Conservation (phyloP, 2,888 invertebrate genomes). For the Tipula helvola region DNA sequence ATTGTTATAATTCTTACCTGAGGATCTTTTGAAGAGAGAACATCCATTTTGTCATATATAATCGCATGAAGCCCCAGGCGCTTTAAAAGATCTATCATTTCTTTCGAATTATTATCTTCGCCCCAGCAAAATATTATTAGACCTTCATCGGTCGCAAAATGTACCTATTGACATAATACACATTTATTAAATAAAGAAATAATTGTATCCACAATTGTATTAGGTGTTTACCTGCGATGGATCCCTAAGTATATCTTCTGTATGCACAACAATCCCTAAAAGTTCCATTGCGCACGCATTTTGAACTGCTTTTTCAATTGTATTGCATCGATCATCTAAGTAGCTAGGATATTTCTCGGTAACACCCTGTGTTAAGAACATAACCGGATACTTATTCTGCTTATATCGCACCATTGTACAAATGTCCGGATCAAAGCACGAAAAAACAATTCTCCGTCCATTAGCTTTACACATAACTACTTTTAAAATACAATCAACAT, state of each 20-base stretch:
- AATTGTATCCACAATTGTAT: neutral
- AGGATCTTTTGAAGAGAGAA: conserved; percentile 30
- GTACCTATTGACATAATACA: conserved; percentile 29
- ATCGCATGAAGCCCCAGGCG: conserved; percentile 87
- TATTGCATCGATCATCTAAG: conserved; percentile 69
- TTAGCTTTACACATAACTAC: conserved; percentile 70
- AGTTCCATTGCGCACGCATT: conserved; percentile 72
- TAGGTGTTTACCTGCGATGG: conserved; percentile 49
- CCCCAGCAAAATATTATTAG: conserved; percentile 96
- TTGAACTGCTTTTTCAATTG: conserved; percentile 68
- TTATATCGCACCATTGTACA: conserved; percentile 87
- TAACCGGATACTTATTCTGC: conserved; percentile 93
- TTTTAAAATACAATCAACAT: conserved; percentile 76
- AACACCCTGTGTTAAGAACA: conserved; percentile 80
- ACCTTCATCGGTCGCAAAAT: conserved; percentile 69
- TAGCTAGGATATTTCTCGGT: conserved; percentile 63
- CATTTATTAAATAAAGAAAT: neutral
- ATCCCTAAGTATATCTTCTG: conserved; percentile 80
- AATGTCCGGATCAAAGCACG: conserved; percentile 92
- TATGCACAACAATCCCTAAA: conserved; percentile 83
- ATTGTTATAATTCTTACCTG: conserved; percentile 23
- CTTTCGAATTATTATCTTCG: conserved; percentile 83
- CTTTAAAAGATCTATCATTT: conserved; percentile 74
- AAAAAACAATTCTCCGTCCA: conserved; percentile 76
- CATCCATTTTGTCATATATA: conserved; percentile 87